phyloP scores from a whole-genome alignment of 2,113 vertebrate species.

The Malurus melanocephalus region DNA sequence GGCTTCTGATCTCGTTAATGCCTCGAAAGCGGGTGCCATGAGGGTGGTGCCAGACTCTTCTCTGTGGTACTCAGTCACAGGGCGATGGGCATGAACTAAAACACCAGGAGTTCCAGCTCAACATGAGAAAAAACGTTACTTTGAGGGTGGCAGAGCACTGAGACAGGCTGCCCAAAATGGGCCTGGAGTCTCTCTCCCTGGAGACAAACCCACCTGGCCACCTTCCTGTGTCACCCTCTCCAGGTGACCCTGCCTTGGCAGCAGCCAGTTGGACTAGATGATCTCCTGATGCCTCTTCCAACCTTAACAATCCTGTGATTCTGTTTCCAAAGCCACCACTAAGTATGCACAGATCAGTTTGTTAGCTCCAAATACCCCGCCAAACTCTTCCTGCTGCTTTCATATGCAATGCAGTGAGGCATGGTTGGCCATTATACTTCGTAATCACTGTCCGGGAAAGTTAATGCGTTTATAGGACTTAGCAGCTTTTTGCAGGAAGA shows the following conservation, averaged over 20 bases:
- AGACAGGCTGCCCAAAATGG: neutral
- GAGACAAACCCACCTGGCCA: neutral
- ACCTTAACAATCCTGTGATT: neutral
- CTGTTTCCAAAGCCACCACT: neutral
- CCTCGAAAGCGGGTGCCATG: too few relatives aligned
- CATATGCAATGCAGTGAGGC: fast-evolving
- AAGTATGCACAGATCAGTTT: neutral
- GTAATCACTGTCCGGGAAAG: neutral
- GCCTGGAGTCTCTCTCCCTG: neutral
- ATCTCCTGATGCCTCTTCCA: neutral
- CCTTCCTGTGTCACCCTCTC: neutral
- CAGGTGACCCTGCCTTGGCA: neutral
- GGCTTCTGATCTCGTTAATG: too few relatives aligned
- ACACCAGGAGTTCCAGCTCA: neutral
- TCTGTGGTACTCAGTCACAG: neutral
- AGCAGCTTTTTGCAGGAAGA: neutral
- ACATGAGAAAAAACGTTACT: neutral
- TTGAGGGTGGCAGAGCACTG: neutral
- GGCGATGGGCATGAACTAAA: too few relatives aligned
- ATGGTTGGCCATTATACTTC: neutral
- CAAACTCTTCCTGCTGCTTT: neutral
- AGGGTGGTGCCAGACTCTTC: neutral
- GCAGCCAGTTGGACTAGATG: neutral
- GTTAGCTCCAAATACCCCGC: neutral
- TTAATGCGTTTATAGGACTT: fast-evolving